phyloP scores from a whole-genome alignment of 2,888 invertebrate genomes.

The Cactoblastis cactorum region DNA sequence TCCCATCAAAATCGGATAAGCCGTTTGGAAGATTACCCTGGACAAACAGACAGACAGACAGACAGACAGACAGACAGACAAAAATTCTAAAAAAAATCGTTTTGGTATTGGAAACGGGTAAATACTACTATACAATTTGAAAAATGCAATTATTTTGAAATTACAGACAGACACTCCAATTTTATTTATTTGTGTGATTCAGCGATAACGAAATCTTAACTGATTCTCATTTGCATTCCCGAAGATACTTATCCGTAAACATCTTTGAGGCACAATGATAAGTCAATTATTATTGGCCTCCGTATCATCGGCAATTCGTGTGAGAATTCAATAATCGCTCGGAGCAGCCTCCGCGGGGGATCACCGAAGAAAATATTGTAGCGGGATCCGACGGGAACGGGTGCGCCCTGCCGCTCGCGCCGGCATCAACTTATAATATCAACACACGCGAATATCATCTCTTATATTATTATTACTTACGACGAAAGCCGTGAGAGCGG shows the following conservation, averaged over 20 bases:
- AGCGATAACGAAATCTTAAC: too few species aligned
- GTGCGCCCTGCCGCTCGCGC: slow-evolving; percentile 44
- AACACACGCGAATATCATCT: slow-evolving; percentile 61
- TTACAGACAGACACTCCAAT: too few species aligned
- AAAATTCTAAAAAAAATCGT: too few species aligned
- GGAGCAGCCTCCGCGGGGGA: slow-evolving; percentile 48
- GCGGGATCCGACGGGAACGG: slow-evolving; percentile 49
- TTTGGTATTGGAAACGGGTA: too few species aligned
- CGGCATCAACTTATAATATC: slow-evolving; percentile 55
- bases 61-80: too few species aligned
- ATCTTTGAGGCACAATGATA: slow-evolving; percentile 5
- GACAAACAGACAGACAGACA: too few species aligned
- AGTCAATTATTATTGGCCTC: slow-evolving; percentile 40
- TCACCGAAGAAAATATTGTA: neutral
- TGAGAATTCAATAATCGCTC: slow-evolving; percentile 61
- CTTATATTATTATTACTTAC: slow-evolving; percentile 38
- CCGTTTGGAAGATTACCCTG: too few species aligned
- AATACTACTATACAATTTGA: too few species aligned
- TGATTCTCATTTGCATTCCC: neutral
- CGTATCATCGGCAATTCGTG: slow-evolving; percentile 54
- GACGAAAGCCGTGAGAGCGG: slow-evolving; percentile 63
- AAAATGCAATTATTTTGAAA: too few species aligned
- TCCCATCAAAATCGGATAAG: too few species aligned
- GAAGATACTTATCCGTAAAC: slow-evolving; percentile 4
- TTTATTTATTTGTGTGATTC: too few species aligned